A percentile compares a stretch with the other conserved stretches of the same genome.
phyloP scores from a whole-genome alignment of 2,797 vertebrate species.

The Antennarius maculatus region DNA sequence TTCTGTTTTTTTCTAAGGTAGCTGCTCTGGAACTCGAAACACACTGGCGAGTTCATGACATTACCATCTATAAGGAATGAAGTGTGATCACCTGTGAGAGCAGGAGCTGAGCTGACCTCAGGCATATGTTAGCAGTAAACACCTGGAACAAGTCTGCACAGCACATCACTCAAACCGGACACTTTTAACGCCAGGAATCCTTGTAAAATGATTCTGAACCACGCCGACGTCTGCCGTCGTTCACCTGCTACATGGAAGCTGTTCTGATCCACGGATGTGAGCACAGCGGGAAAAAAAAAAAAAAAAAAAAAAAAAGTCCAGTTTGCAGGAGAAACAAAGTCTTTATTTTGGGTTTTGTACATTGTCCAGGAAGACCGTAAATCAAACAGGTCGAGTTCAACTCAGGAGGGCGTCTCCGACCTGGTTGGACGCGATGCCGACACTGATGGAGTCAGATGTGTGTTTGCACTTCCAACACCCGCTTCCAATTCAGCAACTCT shows the following conservation, averaged over 20 bases:
- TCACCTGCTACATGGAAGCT: conserved; percentile 34
- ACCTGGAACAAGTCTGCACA: conserved; percentile 56
- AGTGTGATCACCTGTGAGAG: conserved; percentile 2
- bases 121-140: conserved; percentile 32
- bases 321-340: conserved; percentile 46
- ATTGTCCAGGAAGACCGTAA: conserved; percentile 41
- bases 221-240: conserved; percentile 37
- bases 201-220: conserved; percentile 49
- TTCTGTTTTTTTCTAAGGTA: conserved; percentile 17
- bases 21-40: conserved; percentile 27
- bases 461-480: conserved; percentile 59
- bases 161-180: conserved; percentile 65
- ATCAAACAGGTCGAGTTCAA: conserved; percentile 37
- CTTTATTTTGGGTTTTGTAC: conserved; percentile 33
- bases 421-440: conserved; percentile 55
- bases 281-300: conserved; percentile 21
- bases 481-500: conserved; percentile 74
- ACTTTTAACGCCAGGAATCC: conserved; percentile 73
- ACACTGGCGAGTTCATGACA: conserved; percentile 1
- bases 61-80: neutral
- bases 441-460: conserved; percentile 62
- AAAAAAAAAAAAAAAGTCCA: too few species aligned
- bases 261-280: conserved; percentile 4
- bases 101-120: conserved; percentile 26
- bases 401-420: conserved; percentile 47